A percentile compares a stretch with the other conserved stretches of the same genome.
Conservation (phyloP, 2,888 invertebrate species). For the Miltochrista miniata region DNA sequence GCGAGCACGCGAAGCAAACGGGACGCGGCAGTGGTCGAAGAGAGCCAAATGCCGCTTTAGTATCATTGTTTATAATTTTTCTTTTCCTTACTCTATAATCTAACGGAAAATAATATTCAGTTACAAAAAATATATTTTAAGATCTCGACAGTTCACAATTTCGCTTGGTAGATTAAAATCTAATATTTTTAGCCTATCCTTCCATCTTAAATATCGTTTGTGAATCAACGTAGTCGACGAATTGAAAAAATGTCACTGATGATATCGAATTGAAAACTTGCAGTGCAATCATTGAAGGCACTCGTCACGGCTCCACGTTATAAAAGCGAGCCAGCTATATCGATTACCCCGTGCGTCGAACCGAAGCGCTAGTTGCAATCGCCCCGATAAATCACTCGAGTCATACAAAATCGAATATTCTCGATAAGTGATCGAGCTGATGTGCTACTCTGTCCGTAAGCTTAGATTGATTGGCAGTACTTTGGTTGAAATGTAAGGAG, state of each 20-base stretch:
- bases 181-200: too few species aligned
- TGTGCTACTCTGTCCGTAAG: conserved; percentile 45
- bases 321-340: conserved; percentile 65
- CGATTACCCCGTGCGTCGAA: conserved; percentile 67
- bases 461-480: conserved; percentile 44
- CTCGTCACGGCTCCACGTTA: conserved; percentile 51
- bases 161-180: too few species aligned
- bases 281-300: conserved; percentile 49
- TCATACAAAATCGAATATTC: conserved; percentile 50
- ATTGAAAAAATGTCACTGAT: conserved; percentile 3
- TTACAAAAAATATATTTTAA: too few species aligned
- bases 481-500: conserved; percentile 2
- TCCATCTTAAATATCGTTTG: too few species aligned
- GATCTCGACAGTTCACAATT: too few species aligned
- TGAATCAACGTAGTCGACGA: too few species aligned
- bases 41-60: too few species aligned
- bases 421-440: conserved; percentile 51
- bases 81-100: too few species aligned
- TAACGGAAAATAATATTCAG: too few species aligned
- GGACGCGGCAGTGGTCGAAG: too few species aligned
- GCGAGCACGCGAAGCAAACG: too few species aligned
- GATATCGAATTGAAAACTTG: conserved; percentile 44
- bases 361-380: conserved; percentile 65
- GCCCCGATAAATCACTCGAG: conserved; percentile 66
- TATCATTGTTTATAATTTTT: too few species aligned